Evolutionary conservation across 2,113 vertebrate species (phyloP).

Genomic region (Ondatra zibethicus): DNA sequence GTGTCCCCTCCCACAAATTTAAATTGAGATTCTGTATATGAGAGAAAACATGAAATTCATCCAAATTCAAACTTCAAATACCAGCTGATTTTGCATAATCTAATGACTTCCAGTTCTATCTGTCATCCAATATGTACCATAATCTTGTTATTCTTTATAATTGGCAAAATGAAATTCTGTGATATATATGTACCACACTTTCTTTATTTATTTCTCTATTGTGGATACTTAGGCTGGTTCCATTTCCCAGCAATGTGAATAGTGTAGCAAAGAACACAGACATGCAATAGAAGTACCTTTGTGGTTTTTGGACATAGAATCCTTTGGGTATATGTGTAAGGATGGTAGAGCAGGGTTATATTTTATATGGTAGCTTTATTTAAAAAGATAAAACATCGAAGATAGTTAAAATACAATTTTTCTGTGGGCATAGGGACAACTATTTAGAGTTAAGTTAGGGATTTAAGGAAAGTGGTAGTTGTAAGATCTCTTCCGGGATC

Average conservation of each 20-base stretch:
- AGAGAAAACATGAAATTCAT: background rate
- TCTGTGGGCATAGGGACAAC: background rate
- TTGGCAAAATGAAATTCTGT: background rate
- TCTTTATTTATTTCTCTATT: background rate
- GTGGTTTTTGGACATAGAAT: background rate
- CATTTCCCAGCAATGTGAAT: background rate
- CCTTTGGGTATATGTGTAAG: background rate
- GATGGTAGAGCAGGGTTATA: too few relatives aligned
- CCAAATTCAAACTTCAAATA: background rate
- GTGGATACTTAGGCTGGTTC: background rate
- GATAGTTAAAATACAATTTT: background rate
- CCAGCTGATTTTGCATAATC: background rate
- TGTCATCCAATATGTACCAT: background rate
- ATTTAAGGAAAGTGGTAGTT: background rate
- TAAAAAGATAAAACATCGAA: background rate
- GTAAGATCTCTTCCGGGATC: background rate
- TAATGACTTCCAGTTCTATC: background rate
- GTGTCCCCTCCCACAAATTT: background rate
- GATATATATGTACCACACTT: background rate
- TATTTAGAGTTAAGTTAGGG: background rate
- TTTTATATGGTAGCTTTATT: background rate
- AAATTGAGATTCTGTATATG: background rate
- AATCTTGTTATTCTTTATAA: background rate
- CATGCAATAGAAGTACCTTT: background rate
- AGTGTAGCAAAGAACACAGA: background rate